Evolutionary conservation across 2,888 invertebrate species (phyloP), one percentile per base, ranked within the genome.

Genomic region (Thera obeliscata): DNA sequence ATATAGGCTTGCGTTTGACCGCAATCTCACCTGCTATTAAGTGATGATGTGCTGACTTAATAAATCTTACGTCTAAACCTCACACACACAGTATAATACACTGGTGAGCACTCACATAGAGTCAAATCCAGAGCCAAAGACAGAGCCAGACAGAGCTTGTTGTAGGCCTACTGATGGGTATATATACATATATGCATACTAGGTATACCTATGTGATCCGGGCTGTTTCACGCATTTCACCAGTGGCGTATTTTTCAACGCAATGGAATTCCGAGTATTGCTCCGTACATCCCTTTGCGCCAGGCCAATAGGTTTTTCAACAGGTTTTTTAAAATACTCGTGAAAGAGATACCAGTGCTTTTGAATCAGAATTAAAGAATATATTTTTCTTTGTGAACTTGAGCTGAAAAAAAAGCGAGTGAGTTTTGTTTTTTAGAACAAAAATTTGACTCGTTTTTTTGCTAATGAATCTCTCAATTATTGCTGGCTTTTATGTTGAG

Each of bases 311-410:
- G 33, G 7, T 63, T 57, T 57, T 57, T 57, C 50, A 33, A 35
- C 61, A 46, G 50, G 57, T 57, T 57, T 64, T 54, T 58, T 41
- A 35, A 63, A 63, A 63, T 52, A 36, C 52, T 64, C 58, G 46
- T 43, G 36, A 57, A 63, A 63, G 56, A 61, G 49, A 57, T 9
- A 35, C 49, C 56, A 50, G n/a, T 57, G 49, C 41, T 41, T 48
- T 63, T 62, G 49, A 56, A 56, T 56, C 56, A 12, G 49, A 38
- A 41, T 56, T n/a, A 50, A 57, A 57, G 43, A 56, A 61, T 55
- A 36, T 54, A 41, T 46, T 36, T 55, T 61, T 63, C 33, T 41
- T 63, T 50, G 41, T 57, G 43, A 22, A 7, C 49, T 7, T 5
- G 61, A 22, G 22, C 22, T 22, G 22, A 22, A 22, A 22, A 22